A percentile compares a stretch with the other conserved stretches of the same genome.
phyloP scores from a whole-genome alignment of 2,888 invertebrate genomes.

The Caradrina kadenii region DNA sequence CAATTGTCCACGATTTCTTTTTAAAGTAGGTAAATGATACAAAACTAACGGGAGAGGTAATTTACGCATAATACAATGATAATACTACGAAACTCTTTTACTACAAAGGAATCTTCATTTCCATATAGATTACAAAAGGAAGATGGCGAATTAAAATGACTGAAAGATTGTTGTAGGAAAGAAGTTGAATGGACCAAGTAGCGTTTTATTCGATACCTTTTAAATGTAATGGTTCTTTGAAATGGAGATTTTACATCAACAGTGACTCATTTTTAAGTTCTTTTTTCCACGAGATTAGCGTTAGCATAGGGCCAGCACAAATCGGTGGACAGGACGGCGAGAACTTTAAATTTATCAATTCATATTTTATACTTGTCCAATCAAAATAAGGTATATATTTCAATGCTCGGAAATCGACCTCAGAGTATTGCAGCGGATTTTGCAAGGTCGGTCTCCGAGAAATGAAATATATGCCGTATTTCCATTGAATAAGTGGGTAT shows the following conservation, averaged over 20 bases:
- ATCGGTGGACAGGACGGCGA: too few species aligned
- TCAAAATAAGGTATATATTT: too few species aligned
- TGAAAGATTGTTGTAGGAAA: conserved; percentile 26
- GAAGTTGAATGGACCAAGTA: conserved; percentile 2
- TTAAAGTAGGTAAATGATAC: conserved; percentile 27
- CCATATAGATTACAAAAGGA: conserved; percentile 11
- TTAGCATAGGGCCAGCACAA: not conserved
- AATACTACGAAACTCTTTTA: conserved; percentile 17
- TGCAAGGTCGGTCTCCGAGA: too few species aligned
- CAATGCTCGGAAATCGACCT: too few species aligned
- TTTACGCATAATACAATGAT: conserved; percentile 19
- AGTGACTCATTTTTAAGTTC: conserved; percentile 27
- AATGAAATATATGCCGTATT: too few species aligned
- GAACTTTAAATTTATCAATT: too few species aligned
- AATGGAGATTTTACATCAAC: conserved; percentile 36
- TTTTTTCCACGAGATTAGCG: conserved; percentile 16
- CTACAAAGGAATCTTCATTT: conserved; percentile 15
- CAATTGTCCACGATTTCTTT: conserved; percentile 7
- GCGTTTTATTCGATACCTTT: conserved; percentile 29
- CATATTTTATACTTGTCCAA: too few species aligned
- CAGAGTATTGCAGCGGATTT: too few species aligned
- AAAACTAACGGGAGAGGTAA: conserved; percentile 30
- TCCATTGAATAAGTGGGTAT: too few species aligned
- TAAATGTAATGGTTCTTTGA: conserved; percentile 37
- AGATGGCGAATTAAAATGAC: conserved; percentile 8